Percentiles rank a stretch among this genome's conserved stretches.
Evolutionary conservation across 1,140 invertebrate genomes (phyloP).

Genomic region (Drosophila repleta): DNA sequence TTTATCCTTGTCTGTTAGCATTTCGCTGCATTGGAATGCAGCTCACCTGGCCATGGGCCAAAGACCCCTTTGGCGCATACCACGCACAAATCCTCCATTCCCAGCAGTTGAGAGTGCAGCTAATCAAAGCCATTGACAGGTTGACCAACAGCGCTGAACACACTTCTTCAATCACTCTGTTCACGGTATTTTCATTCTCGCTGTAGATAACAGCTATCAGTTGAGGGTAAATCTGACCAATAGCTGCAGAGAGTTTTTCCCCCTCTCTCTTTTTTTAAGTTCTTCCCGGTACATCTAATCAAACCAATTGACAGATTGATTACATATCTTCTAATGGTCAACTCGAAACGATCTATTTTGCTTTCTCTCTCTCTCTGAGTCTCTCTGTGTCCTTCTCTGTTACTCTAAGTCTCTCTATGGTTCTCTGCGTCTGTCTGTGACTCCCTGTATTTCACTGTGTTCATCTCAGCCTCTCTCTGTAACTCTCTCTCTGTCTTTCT

Average conservation of each 20-base stretch:
- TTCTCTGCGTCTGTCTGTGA: too few relatives aligned
- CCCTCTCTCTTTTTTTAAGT: background rate
- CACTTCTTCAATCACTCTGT: background rate
- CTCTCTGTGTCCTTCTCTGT: background rate
- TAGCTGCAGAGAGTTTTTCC: background rate
- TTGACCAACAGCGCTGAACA: constrained; percentile 24
- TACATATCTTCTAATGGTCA: background rate
- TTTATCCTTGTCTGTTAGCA: constrained; percentile 15
- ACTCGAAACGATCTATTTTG: too few relatives aligned
- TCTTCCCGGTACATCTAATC: constrained; percentile 39
- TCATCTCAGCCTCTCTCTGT: background rate
- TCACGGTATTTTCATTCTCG: too few relatives aligned
- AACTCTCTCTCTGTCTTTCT: background rate
- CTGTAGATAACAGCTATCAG: too few relatives aligned
- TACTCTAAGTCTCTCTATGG: rapidly evolving
- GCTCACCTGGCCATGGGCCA: background rate
- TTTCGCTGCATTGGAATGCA: constrained; percentile 44
- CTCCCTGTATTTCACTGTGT: too few relatives aligned
- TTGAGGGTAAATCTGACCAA: background rate
- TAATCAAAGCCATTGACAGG: constrained; percentile 59
- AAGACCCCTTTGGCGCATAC: background rate
- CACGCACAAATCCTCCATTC: background rate
- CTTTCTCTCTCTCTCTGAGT: background rate
- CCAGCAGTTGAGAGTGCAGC: constrained; percentile 7
- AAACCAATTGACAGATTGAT: constrained; percentile 42